Base-by-base conservation (phyloP, 2,113 vertebrate genomes). In the Scolopax mira region DNA sequence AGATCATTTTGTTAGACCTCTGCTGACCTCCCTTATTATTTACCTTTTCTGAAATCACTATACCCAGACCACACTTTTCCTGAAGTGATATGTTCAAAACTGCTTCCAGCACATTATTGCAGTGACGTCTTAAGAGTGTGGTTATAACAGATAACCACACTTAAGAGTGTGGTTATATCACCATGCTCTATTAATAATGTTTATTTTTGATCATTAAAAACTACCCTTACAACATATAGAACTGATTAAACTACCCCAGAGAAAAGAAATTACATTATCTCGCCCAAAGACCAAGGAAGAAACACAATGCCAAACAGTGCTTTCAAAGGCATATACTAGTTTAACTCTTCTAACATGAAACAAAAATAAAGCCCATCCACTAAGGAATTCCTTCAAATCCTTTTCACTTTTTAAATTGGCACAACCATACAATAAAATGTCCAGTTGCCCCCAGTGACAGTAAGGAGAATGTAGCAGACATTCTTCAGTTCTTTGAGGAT, bases 401-500 rank as follows among this genome's bases (percentile, higher is more conserved):
- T 2, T 30, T 48, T 51, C 4, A 17, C 23, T 27, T 60, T 82
- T 85, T 33, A 13, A 35, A 79, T 60, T 41, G 4, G 3, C 1
- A 10, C 3, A 31, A 22, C 5, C 4, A 4, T 46, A 37, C 4
- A 22, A 23, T 49, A 33, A 55, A 14, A 9, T 42, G 6, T 7
- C 12, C 25, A 30, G 8, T 15, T 67, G 1, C 5, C 5, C 3
- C 10, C 49, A 44, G 19, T 21, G 21, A 21, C 15, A 41, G 5
- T 19, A 51, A 49, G 11, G 37, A 84, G 18, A 57, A 75, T 0
- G 0, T 13, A 35, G 9, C 4, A 64, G 4, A 5, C 3, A 49
- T 13, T 39, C 6, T 73, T 57, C 19, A 71, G 31, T n/a, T 42
- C 0, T 58, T 15, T 85, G 15, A 74, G 49, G 11, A n/a, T 5